Base-by-base conservation (phyloP, 2,113 vertebrate genomes). In the Columba livia region DNA sequence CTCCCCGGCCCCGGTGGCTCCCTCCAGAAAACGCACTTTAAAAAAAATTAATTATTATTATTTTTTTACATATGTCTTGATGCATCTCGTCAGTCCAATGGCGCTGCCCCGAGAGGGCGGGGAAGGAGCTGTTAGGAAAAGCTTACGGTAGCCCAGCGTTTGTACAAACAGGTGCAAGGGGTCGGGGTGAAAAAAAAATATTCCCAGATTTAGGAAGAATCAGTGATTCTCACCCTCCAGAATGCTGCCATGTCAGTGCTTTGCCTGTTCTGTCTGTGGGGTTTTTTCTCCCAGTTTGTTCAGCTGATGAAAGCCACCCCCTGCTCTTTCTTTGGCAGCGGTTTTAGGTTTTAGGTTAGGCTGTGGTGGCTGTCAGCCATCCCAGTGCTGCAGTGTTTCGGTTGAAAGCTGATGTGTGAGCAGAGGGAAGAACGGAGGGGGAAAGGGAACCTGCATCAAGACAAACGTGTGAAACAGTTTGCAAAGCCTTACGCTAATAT, bases 21-120 rank as follows among this genome's bases (percentile, higher is more conserved):
- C n/a, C 5, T 0, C 2, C 0, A 4, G 5, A 10, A 56, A 28
- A 32, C 5, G 6, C 1, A 9, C 10, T 6, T n/a, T 17, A 17
- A 44, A 44, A 44, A 44, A 44, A 44, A 40, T 40, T 40, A 44
- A 44, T 17, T 44, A 17, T 16, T 44, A 44, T 44, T 44, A 44
- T 79, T 44, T 58, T 66, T 88, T 38, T 3, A 7, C 9, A 4
- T 3, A 1, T 38, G 42, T 17, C 21, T 58, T n/a, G 11, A 60
- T 21, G 61, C n/a, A 11, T 64, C 48, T 71, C 73, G 19, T 60
- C 82, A n/a, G 9, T 6, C 7, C 34, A 6, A 7, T 29, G 75
- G n/a, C 61, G 36, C 75, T 58, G 82, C 58, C 69, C 36, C 3
- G 57, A n/a, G 90, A 83, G 77, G 66, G 85, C 47, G 50, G 82